Conservation (phyloP, 2,113 vertebrate species). For the Xiphophorus couchianus region DNA sequence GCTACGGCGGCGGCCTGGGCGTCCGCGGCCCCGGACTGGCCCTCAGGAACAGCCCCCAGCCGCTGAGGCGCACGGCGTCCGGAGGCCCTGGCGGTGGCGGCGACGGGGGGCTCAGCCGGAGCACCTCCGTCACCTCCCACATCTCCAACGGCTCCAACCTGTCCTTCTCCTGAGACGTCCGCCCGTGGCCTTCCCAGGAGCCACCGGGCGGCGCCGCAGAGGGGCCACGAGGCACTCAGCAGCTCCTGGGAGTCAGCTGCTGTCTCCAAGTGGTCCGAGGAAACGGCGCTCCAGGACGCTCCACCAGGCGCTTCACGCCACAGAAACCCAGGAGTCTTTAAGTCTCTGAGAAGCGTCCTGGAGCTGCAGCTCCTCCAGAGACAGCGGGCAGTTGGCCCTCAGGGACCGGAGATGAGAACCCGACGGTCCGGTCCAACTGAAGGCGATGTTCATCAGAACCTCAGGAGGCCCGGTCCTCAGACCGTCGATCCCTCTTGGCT, state of each 20-base stretch:
- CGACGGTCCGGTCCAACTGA: too few species aligned
- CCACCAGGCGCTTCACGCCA: too few species aligned
- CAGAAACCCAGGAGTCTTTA: too few species aligned
- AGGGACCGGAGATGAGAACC: too few species aligned
- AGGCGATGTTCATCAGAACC: not conserved
- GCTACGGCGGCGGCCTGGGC: constrained; percentile 75
- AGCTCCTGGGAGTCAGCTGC: too few species aligned
- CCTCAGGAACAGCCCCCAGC: constrained; percentile 92
- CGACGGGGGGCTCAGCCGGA: constrained; percentile 85
- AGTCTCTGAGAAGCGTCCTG: too few species aligned
- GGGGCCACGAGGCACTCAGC: too few species aligned
- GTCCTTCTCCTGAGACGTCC: constrained; percentile 85
- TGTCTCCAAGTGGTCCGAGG: too few species aligned
- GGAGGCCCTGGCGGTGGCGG: constrained; percentile 80
- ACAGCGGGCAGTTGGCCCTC: too few species aligned
- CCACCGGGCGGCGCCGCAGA: too few species aligned
- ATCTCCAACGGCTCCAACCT: constrained; percentile 92
- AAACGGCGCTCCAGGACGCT: too few species aligned
- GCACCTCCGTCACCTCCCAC: constrained; percentile 91
- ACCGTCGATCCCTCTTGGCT: not conserved
- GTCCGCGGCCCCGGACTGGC: constrained; percentile 81
- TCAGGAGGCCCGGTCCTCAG: not conserved
- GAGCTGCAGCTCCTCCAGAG: too few species aligned
- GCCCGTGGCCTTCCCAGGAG: not conserved
- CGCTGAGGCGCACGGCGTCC: constrained; percentile 87